Percentiles rank a stretch among this genome's conserved stretches.
phyloP scores from a whole-genome alignment of 2,888 invertebrate genomes.

The Drosophila diplacantha region DNA sequence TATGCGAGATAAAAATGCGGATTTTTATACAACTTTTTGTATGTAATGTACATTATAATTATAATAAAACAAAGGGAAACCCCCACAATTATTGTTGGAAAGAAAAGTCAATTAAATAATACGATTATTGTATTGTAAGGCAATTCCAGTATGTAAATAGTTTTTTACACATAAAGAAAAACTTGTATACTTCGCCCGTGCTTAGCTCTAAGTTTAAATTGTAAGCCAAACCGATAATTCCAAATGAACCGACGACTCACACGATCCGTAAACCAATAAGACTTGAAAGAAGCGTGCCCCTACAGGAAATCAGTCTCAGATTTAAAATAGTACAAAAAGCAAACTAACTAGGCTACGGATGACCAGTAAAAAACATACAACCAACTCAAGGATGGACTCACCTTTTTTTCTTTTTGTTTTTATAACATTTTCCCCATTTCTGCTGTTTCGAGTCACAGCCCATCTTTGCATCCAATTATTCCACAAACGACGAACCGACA shows the following conservation, averaged over 20 bases:
- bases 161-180: conserved; percentile 22
- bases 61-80: not conserved
- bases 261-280: conserved; percentile 42
- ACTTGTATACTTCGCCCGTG: conserved; percentile 30
- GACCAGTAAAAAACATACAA: conserved; percentile 4
- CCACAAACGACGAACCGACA: conserved; percentile 17
- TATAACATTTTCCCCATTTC: not conserved
- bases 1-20: conserved; percentile 39
- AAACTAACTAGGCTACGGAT: conserved; percentile 48
- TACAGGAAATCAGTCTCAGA: conserved; percentile 49
- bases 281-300: conserved; percentile 40
- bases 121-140: conserved; percentile 18
- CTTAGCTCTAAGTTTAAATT: conserved; percentile 27
- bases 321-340: conserved; percentile 64
- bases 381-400: conserved; percentile 11
- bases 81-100: conserved; percentile 24
- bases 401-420: conserved; percentile 12
- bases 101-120: conserved; percentile 35
- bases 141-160: conserved; percentile 31
- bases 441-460: conserved; percentile 8
- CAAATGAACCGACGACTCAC: conserved; percentile 21
- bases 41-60: conserved; percentile 37
- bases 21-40: conserved; percentile 41
- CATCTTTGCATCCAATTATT: conserved; percentile 21
- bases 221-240: conserved; percentile 27